Percentiles rank a stretch among this genome's conserved stretches.
phyloP scores from a whole-genome alignment of 92 coral and sea anemone species.

The Parazoanthus swiftii region DNA sequence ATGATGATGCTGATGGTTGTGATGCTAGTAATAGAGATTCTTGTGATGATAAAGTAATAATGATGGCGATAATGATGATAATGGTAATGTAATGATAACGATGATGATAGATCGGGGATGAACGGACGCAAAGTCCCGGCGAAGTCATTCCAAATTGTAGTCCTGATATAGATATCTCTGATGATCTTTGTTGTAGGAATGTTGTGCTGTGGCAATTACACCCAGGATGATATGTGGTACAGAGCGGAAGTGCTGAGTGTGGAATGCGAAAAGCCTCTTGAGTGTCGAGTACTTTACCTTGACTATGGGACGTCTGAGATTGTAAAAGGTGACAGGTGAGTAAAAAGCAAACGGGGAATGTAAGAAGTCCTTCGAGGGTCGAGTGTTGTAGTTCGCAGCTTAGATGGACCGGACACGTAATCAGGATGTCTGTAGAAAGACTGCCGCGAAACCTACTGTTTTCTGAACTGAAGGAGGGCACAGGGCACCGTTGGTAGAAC shows the following conservation, averaged over 20 bases:
- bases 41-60: too few relatives aligned
- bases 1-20: background rate
- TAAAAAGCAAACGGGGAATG: background rate
- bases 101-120: too few relatives aligned
- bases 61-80: too few relatives aligned
- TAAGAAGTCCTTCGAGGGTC: background rate
- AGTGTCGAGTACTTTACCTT: conserved; percentile 72
- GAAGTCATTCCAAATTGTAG: too few relatives aligned
- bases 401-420: too few relatives aligned
- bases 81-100: too few relatives aligned
- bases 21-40: too few relatives aligned
- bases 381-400: background rate
- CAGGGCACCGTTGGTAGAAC: too few relatives aligned
- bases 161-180: background rate
- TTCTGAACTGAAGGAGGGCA: too few relatives aligned
- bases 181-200: conserved; percentile 54
- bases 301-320: conserved; percentile 96
- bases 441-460: too few relatives aligned
- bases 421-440: too few relatives aligned
- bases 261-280: conserved; percentile 65
- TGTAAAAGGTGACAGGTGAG: conserved; percentile 71
- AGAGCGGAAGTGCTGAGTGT: conserved; percentile 80
- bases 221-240: conserved; percentile 96
- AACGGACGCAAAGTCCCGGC: too few relatives aligned
- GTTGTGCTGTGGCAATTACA: conserved; percentile 90